These are phyloP conservation scores for Anastrepha obliqua DNA, from an alignment of 1,140 invertebrate genomes.

Conservation along the genomic window DNA sequence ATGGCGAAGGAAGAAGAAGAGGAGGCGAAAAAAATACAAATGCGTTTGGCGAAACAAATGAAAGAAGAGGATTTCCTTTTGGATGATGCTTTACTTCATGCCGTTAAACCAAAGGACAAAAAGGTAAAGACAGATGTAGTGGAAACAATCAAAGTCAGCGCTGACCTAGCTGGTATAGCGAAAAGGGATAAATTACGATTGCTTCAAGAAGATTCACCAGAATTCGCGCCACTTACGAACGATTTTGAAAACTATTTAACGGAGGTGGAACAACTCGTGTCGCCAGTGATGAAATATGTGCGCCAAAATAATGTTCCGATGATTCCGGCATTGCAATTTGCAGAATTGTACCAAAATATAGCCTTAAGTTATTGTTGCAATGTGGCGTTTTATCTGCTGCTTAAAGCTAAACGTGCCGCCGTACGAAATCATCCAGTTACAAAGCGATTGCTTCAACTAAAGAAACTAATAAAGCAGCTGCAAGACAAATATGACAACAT, in stretches of 20 bases:
- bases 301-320: constrained; percentile 75
- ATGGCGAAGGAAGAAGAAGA: constrained; percentile 88
- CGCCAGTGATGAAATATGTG: constrained; percentile 81
- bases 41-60: constrained; percentile 84
- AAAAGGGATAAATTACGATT: constrained; percentile 85
- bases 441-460: constrained; percentile 86
- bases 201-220: constrained; percentile 88
- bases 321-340: constrained; percentile 76
- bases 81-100: constrained; percentile 77
- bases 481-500: constrained; percentile 80
- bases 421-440: constrained; percentile 90
- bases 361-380: constrained; percentile 90
- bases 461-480: constrained; percentile 84
- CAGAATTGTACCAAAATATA: constrained; percentile 82
- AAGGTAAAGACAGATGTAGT: constrained; percentile 65
- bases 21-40: constrained; percentile 88
- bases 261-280: constrained; percentile 79
- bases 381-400: constrained; percentile 88
- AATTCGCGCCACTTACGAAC: constrained; percentile 83
- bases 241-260: constrained; percentile 85
- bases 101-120: constrained; percentile 52
- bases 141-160: constrained; percentile 78
- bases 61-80: constrained; percentile 88
- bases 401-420: constrained; percentile 84
- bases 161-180: constrained; percentile 84